These are phyloP conservation scores for Rhadinocentrus ornatus DNA, from an alignment of 2,797 vertebrate species.

Conservation along the genomic window DNA sequence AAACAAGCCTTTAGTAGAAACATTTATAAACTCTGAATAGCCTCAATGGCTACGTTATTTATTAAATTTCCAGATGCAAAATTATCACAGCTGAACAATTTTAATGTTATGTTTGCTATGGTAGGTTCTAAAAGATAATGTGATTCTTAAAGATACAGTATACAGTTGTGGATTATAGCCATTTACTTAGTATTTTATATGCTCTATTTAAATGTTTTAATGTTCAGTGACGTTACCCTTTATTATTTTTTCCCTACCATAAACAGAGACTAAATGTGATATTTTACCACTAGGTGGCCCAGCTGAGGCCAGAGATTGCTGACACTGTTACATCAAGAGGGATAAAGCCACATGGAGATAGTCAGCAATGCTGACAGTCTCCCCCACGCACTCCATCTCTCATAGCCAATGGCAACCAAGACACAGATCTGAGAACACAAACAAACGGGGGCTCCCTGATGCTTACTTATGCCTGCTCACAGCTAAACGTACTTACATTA, in stretches of 20 bases:
- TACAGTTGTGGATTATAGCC: background rate
- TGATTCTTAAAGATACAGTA: background rate
- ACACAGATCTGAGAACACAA: slow-evolving; percentile 75
- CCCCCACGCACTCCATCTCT: slow-evolving; percentile 75
- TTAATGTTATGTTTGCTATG: background rate
- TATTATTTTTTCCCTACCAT: background rate
- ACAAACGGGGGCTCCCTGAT: slow-evolving; percentile 71
- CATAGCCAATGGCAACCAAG: slow-evolving; percentile 77
- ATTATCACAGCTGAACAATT: no score
- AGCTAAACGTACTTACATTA: slow-evolving; percentile 41
- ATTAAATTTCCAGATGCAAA: no score
- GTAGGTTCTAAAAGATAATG: background rate
- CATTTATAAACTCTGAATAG: no score
- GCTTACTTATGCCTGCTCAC: slow-evolving; percentile 55
- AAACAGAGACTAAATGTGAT: background rate
- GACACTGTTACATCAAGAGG: slow-evolving; percentile 82
- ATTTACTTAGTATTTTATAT: background rate
- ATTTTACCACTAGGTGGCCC: slow-evolving; percentile 78
- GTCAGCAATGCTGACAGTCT: slow-evolving; percentile 80
- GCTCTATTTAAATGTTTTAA: background rate
- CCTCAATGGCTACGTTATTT: no score
- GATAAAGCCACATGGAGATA: slow-evolving; percentile 81
- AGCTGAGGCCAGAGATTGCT: slow-evolving; percentile 63
- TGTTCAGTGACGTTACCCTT: background rate
- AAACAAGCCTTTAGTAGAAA: no score